Base-by-base conservation (phyloP, 2,797 vertebrate genomes). In the Malurus leucopterus region DNA sequence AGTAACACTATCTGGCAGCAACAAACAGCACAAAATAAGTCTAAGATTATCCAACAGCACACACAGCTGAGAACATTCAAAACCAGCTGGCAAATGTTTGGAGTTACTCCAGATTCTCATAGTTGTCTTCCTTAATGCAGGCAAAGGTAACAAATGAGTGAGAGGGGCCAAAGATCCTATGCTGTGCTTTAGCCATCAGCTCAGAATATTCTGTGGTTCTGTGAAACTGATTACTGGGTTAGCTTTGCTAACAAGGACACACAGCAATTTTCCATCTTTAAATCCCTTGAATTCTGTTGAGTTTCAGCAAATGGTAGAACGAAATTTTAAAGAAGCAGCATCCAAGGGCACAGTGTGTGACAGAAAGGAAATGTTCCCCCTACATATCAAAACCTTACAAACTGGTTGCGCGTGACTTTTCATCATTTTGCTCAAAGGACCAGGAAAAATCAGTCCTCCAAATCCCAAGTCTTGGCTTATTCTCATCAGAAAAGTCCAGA, bases 21-120 rank as follows among this genome's bases (percentile, higher is more conserved):
- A 82, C 84, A 92, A 92, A 86, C 69, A 88, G 75, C 51, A 86
- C 86, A 91, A 88, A 95, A 93, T 82, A 95, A 92, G 78, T 90
- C 81, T 86, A 93, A 93, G 92, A 92, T 91, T 91, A 94, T 86
- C 90, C 88, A 90, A 91, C 81, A 93, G 71, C 71, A 94, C 74
- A 93, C 92, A 95, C 92, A 95, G 92, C 92, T 95, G 93, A 94
- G 89, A 94, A 90, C 87, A 89, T 93, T 91, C 85, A 93, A 95
- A 95, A 90, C 87, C 91, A 94, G 93, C 91, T 93, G 93, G 91
- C 74, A 95, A 95, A 93, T 79, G 68, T 86, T 94, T 95, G 91
- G 94, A 93, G 62, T 70, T 76, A 70, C 83, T 95, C 91, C 87
- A 94, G 85, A 69, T 91, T 92, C 90, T 84, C 87, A 74, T 62